Conservation (phyloP, 2,888 invertebrate genomes). For the Urechis unicinctus region DNA sequence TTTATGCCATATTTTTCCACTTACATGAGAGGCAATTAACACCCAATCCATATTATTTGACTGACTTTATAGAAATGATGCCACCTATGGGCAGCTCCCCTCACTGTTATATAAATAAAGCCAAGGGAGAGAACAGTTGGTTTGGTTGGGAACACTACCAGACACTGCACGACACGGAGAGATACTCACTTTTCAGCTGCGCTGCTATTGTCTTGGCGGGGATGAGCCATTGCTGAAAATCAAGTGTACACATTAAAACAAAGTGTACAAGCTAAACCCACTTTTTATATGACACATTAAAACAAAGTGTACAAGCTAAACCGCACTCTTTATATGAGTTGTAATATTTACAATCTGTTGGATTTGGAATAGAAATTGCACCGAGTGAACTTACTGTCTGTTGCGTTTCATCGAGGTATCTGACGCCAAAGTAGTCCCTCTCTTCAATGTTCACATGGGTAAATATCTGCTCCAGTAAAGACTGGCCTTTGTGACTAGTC, state of each 20-base stretch:
- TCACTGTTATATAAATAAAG: neutral
- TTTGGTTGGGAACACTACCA: too few relatives aligned
- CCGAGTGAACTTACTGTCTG: constrained; percentile 28
- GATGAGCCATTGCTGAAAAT: constrained; percentile 46
- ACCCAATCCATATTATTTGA: neutral
- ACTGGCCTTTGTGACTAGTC: constrained; percentile 64
- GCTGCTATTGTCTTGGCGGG: constrained; percentile 34
- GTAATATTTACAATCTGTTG: neutral
- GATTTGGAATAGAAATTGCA: neutral
- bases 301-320: neutral
- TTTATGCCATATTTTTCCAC: too few relatives aligned
- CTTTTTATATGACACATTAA: neutral
- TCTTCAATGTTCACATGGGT: constrained; percentile 90
- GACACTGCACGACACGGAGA: too few relatives aligned
- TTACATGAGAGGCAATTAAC: constrained; percentile 39
- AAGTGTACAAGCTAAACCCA: neutral
- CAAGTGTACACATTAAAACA: neutral
- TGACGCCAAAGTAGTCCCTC: constrained; percentile 94
- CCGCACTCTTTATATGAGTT: neutral
- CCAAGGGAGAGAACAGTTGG: too few relatives aligned
- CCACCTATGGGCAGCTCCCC: neutral
- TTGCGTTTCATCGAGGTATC: constrained; percentile 67
- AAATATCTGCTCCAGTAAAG: constrained; percentile 82
- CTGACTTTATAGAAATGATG: neutral
- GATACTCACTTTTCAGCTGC: constrained; percentile 43